Evolutionary conservation across 2,888 invertebrate species (phyloP).

Genomic region (Incurvaria masculella): DNA sequence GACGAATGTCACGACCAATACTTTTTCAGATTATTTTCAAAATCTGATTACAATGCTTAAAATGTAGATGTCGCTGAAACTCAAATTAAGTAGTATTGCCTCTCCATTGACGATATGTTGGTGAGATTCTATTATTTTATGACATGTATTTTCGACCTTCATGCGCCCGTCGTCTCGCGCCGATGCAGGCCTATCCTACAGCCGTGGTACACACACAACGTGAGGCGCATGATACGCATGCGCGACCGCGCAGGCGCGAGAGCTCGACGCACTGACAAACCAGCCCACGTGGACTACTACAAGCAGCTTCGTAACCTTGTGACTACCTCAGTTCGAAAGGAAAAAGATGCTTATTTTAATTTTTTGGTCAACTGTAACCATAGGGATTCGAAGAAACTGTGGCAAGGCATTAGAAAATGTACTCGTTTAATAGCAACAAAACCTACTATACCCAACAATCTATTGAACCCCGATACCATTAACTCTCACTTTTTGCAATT

Average conservation of each 20-base stretch:
- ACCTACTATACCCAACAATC: slow-evolving; percentile 6
- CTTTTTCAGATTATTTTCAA: too few species aligned
- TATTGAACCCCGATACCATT: slow-evolving; percentile 7
- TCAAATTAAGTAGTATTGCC: too few species aligned
- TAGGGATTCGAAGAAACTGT: slow-evolving; percentile 6
- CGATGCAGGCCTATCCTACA: background rate
- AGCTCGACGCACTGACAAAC: background rate
- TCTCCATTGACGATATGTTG: too few species aligned
- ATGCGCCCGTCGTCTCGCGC: background rate
- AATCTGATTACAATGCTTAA: too few species aligned
- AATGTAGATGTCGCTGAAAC: too few species aligned
- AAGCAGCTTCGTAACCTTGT: slow-evolving; percentile 8
- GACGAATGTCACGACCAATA: too few species aligned
- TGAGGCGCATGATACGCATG: slow-evolving; percentile 8
- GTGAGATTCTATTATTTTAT: background rate
- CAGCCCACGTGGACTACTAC: slow-evolving; percentile 6
- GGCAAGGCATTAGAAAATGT: slow-evolving; percentile 11
- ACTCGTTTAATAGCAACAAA: background rate
- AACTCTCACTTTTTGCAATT: slow-evolving; percentile 8
- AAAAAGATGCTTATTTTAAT: slow-evolving; percentile 9
- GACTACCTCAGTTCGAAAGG: slow-evolving; percentile 4
- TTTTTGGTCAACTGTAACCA: slow-evolving; percentile 7
- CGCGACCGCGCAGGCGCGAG: slow-evolving; percentile 6
- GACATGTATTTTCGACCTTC: background rate
- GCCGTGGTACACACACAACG: slow-evolving; percentile 11